Evolutionary conservation across 2,113 vertebrate genomes (phyloP), one percentile per base, ranked within the genome.

Genomic region (Hylia prasina): DNA sequence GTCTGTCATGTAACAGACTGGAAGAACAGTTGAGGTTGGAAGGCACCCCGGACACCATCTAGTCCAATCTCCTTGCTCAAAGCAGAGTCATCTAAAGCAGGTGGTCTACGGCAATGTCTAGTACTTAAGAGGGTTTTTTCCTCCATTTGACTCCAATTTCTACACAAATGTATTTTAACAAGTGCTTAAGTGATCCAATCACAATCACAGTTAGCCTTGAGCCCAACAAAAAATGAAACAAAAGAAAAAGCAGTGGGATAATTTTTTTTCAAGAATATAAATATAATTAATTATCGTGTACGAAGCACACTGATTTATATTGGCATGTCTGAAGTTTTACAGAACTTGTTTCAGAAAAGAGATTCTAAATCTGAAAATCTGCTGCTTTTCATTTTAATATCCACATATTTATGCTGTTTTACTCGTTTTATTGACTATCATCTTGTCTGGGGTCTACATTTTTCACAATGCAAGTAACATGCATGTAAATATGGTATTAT

Each of bases 351-450:
- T 66, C 82, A 78, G 42, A 44, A 73, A 82, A 35, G 11, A 5
- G 0, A 75, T n/a, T 56, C 11, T 45, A 53, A 53, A 44, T 57
- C 50, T 48, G 39, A 42, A 58, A 54, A 33, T 45, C 37, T 71
- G 11, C 25, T 54, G 22, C 47, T 86, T 17, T 35, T 90, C 33
- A 54, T 15, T 65, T 82, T 57, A 78, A 65, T 73, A 78, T 39
- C 56, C 31, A 51, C 0, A 0, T 39, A 70, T 2, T 0, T n/a
- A 47, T 3, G 4, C 28, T 77, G 33, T 18, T 82, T 78, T 30
- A 58, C 24, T 44, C 9, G 15, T 56, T 90, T 54, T n/a, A 60
- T 12, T 70, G 33, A 73, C 37, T 76, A 27, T 10, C 45, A 82
- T 56, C 5, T 33, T 86, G 22, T 28, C 40, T 22, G 24, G 14